phyloP scores from a whole-genome alignment of 1,140 invertebrate species.

The Telenomus remus region DNA sequence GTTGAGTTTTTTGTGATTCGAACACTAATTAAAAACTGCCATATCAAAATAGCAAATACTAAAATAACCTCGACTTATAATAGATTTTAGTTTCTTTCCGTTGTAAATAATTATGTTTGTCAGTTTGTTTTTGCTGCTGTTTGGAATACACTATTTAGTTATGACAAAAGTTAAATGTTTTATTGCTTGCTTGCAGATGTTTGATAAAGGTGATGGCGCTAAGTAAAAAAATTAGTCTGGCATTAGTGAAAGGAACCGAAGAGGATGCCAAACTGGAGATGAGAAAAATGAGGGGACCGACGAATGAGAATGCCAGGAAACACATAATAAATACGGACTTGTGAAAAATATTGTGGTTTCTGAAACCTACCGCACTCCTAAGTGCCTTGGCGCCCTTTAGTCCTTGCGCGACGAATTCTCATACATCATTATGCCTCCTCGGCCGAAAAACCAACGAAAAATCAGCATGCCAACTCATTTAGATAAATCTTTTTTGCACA shows the following conservation, averaged over 20 bases:
- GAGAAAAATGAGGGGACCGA: constrained; percentile 35
- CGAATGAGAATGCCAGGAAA: constrained; percentile 52
- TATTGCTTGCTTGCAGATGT: too few species aligned
- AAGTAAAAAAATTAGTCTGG: constrained; percentile 45
- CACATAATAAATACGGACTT: constrained; percentile 67
- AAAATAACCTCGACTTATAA: too few species aligned
- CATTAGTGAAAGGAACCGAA: constrained; percentile 56
- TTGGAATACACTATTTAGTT: too few species aligned
- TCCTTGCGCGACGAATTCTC: constrained; percentile 59
- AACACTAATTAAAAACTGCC: too few species aligned
- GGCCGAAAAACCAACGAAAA: constrained; percentile 60
- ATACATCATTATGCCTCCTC: constrained; percentile 62
- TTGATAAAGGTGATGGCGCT: too few species aligned
- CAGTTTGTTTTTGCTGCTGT: too few species aligned
- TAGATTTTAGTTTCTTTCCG: too few species aligned
- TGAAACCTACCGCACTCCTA: constrained; percentile 63
- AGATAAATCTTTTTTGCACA: constrained; percentile 39
- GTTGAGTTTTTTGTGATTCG: too few species aligned
- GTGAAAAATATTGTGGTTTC: constrained; percentile 69
- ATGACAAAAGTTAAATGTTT: too few species aligned
- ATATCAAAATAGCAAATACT: too few species aligned
- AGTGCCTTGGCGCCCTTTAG: constrained; percentile 68
- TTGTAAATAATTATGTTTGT: too few species aligned
- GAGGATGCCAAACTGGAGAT: constrained; percentile 42
- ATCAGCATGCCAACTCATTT: constrained; percentile 57